A percentile compares a stretch with the other conserved stretches of the same genome.
Evolutionary conservation across 2,797 vertebrate species (phyloP).

Genomic region (Malurus leucopterus): DNA sequence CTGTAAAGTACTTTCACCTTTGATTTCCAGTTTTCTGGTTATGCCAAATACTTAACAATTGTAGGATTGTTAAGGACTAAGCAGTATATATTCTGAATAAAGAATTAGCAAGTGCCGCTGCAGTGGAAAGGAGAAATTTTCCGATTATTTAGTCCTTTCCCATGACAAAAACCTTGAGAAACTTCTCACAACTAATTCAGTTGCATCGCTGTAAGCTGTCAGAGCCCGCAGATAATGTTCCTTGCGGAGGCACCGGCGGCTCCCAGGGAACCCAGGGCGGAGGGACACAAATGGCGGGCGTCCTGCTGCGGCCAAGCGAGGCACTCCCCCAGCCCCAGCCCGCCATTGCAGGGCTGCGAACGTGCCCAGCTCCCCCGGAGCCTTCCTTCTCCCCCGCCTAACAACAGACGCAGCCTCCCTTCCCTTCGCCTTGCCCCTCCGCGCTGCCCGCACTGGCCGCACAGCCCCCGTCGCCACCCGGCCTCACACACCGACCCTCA

Average conservation of each 20-base stretch:
- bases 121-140: rapidly evolving
- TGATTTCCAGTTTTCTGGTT: background rate
- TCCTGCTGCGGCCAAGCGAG: rapidly evolving
- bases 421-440: rapidly evolving
- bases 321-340: background rate
- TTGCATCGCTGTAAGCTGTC: rapidly evolving
- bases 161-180: background rate
- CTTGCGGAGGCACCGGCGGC: background rate
- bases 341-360: background rate
- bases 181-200: background rate
- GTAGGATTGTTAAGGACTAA: background rate
- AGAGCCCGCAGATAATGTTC: rapidly evolving
- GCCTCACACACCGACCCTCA: background rate
- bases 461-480: background rate
- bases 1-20: background rate
- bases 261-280: rapidly evolving
- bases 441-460: too few species aligned
- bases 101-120: background rate
- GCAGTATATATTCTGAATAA: background rate
- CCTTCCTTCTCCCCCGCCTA: background rate
- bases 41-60: background rate
- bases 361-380: background rate
- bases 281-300: rapidly evolving
- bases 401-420: rapidly evolving
- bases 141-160: background rate